A percentile compares a stretch with the other conserved stretches of the same genome.
These are phyloP conservation scores for Tetragnatha montana DNA, from an alignment of 2,888 invertebrate species.

Conservation along the genomic window DNA sequence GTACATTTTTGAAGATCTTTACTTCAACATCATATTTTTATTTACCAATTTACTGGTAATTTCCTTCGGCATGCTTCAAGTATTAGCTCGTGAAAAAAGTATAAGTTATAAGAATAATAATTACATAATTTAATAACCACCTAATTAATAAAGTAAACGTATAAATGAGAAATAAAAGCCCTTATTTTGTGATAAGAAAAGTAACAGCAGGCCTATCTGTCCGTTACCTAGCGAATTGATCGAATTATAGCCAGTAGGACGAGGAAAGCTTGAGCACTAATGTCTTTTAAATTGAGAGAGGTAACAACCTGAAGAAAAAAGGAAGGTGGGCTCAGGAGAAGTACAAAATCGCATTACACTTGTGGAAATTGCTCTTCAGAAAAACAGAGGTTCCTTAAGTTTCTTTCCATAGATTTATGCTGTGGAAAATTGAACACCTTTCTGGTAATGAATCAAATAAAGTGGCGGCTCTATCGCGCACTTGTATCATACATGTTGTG, in stretches of 20 bases:
- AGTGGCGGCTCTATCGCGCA: background rate
- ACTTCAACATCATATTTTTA: too few species aligned
- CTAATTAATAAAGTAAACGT: too few species aligned
- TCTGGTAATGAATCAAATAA: background rate
- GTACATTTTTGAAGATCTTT: too few species aligned
- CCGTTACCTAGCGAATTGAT: background rate
- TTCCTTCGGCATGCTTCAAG: too few species aligned
- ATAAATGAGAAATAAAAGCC: background rate
- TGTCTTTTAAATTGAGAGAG: background rate
- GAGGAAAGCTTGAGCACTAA: background rate
- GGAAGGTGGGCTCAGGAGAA: background rate
- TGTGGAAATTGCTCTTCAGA: background rate
- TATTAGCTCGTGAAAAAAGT: too few species aligned
- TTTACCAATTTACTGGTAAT: too few species aligned
- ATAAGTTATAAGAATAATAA: too few species aligned
- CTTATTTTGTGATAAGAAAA: background rate
- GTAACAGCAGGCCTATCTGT: background rate
- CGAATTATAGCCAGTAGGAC: background rate
- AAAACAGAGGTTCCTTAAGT: background rate
- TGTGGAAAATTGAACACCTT: background rate
- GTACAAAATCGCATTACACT: background rate
- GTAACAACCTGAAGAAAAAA: background rate
- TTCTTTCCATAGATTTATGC: background rate
- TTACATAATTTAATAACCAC: too few species aligned
- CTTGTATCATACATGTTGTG: background rate